phyloP scores from a whole-genome alignment of 2,888 invertebrate genomes.

The Phyto melanocephala region DNA sequence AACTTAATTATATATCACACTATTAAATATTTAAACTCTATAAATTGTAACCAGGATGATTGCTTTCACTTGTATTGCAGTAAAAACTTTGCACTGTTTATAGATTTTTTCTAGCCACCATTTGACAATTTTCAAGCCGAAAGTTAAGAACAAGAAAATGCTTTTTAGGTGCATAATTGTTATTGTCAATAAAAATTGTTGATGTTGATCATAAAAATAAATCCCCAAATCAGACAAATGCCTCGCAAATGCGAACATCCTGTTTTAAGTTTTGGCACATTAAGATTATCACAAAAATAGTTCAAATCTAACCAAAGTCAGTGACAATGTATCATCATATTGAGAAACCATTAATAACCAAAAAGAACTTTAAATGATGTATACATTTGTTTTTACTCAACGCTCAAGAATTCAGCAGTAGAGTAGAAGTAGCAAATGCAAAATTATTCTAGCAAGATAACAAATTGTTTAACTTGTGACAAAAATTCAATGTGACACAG shows the following conservation, averaged over 20 bases:
- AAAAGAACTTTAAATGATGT: background rate
- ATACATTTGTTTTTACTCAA: slow-evolving; percentile 21
- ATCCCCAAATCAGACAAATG: slow-evolving; percentile 67
- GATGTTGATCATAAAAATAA: background rate
- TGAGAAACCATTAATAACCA: slow-evolving; percentile 15
- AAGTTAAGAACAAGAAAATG: slow-evolving; percentile 41
- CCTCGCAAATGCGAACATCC: slow-evolving; percentile 70
- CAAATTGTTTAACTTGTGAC: slow-evolving; percentile 60
- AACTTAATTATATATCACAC: too few species aligned
- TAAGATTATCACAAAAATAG: slow-evolving; percentile 76
- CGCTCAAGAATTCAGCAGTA: background rate
- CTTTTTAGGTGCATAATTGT: slow-evolving; percentile 44
- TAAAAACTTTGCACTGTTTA: slow-evolving; percentile 55
- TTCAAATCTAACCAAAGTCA: slow-evolving; percentile 73
- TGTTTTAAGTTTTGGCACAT: slow-evolving; percentile 64
- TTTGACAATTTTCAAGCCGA: slow-evolving; percentile 56
- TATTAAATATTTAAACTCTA: too few species aligned
- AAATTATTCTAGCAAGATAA: slow-evolving; percentile 65
- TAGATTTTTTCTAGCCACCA: background rate
- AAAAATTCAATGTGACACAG: slow-evolving; percentile 69
- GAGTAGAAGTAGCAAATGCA: slow-evolving; percentile 33
- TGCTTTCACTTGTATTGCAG: slow-evolving; percentile 6
- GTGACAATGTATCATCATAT: slow-evolving; percentile 75
- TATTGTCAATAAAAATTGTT: too few species aligned
- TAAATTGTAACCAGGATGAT: slow-evolving; percentile 14